Evolutionary conservation across 2,113 vertebrate species (phyloP), one percentile per base, ranked within the genome.

Genomic region (Peromyscus polionotus): DNA sequence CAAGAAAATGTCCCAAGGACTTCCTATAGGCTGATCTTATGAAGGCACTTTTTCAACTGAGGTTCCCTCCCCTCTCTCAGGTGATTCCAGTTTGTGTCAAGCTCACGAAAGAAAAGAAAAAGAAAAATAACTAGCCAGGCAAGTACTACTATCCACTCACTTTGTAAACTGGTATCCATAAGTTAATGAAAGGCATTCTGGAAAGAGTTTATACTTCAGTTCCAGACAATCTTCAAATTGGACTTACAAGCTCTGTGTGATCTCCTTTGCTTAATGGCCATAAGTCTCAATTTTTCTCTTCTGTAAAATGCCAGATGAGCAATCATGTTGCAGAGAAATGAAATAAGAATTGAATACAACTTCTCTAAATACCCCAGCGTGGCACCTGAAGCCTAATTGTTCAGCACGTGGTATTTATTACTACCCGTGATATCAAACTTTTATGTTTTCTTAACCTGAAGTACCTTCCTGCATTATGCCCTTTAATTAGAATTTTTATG

Each of bases 401-500:
- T 91, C 51, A 83, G 2, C 59, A 75, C n/a, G 42, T 65, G 3
- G 4, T 48, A 83, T 67, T 93, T 80, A 65, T 92, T 83, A 73
- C 68, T 63, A 72, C 10, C 59, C 48, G 42, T 76, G 45, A 79
- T 76, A 80, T 70, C 28, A 9, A 90, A 65, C 67, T 86, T 93
- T 22, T 36, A 2, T 68, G 9, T 88, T 54, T 48, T 94, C 89
- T 90, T 93, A 92, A 96, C 39, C 48, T 65, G 3, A 95, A 94
- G 19, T 92, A 85, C 28, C 16, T 16, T 87, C 67, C 76, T 54
- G 3, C 39, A 42, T 75, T 68, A 14, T 91, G 57, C 39, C 48
- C 19, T 61, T 94, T 96, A 54, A 92, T 95, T 84, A 93, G 63
- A 65, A 91, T 93, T 96, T 96, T 94, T 83, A 96, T 88, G 67